These are phyloP conservation scores for Blastobasis adustella DNA, from an alignment of 2,888 invertebrate species.

Conservation along the genomic window DNA sequence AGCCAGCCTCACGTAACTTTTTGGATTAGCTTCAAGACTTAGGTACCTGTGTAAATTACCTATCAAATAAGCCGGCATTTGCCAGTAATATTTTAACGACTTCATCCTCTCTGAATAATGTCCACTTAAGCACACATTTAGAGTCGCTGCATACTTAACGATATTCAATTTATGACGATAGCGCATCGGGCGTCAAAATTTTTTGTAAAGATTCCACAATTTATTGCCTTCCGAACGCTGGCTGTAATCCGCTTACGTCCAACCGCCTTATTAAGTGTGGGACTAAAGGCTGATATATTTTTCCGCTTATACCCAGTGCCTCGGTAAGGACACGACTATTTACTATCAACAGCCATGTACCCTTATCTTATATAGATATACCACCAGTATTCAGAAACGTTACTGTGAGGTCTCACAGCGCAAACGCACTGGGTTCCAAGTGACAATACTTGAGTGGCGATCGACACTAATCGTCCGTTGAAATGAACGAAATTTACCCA, in stretches of 20 bases:
- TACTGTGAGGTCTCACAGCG: too few relatives aligned
- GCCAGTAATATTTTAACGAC: slow-evolving; percentile 39
- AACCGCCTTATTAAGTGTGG: slow-evolving; percentile 67
- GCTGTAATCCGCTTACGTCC: slow-evolving; percentile 66
- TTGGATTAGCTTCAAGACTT: not conserved
- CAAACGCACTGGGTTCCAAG: too few relatives aligned
- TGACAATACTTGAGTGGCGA: too few relatives aligned
- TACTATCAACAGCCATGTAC: not conserved
- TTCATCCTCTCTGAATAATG: slow-evolving; percentile 54
- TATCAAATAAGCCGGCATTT: slow-evolving; percentile 31
- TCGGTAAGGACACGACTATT: slow-evolving; percentile 22
- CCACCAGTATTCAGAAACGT: too few relatives aligned
- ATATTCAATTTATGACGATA: slow-evolving; percentile 69
- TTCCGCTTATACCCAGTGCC: slow-evolving; percentile 42
- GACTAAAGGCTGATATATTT: slow-evolving; percentile 69
- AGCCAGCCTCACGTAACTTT: too few relatives aligned
- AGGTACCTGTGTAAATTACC: slow-evolving; percentile 2
- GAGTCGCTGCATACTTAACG: slow-evolving; percentile 51
- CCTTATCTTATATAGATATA: too few relatives aligned
- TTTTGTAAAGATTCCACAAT: slow-evolving; percentile 70
- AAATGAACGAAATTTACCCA: too few relatives aligned
- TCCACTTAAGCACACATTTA: slow-evolving; percentile 52
- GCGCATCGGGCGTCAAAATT: slow-evolving; percentile 62
- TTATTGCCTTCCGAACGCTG: slow-evolving; percentile 46
- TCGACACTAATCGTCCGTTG: too few relatives aligned